phyloP scores from a whole-genome alignment of 2,113 vertebrate species.

The Halichoerus grypus region DNA sequence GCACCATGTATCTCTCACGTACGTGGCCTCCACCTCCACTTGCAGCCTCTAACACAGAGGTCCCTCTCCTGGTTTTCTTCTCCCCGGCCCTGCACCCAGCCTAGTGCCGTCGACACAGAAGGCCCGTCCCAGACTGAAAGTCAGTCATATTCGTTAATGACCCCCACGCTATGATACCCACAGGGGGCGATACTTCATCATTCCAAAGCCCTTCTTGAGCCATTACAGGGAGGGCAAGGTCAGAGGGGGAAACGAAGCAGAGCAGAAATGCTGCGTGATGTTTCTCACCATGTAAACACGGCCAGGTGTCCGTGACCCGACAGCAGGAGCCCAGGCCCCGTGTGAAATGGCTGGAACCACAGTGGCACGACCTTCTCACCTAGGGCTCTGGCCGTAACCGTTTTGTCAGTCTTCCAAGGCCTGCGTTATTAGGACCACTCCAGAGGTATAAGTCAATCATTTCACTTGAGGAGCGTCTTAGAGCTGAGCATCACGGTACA shows the following conservation, averaged over 20 bases:
- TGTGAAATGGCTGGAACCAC: no score
- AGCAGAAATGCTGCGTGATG: background rate
- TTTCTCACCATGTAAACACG: no score
- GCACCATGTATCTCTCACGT: no score
- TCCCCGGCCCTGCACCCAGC: background rate
- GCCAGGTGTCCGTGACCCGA: background rate
- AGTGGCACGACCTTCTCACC: background rate
- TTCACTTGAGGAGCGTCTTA: background rate
- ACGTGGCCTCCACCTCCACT: background rate
- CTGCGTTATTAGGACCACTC: background rate
- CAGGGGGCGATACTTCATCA: background rate
- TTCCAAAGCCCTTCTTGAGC: background rate
- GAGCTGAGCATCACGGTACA: background rate
- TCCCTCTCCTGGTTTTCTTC: background rate
- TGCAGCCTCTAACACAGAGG: background rate
- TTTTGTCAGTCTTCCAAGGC: background rate
- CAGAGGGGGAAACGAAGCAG: background rate
- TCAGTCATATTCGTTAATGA: no score
- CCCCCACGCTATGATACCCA: rapidly evolving
- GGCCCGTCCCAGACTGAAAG: no score
- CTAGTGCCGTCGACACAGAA: background rate
- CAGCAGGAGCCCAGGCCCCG: rapidly evolving
- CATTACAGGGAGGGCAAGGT: background rate
- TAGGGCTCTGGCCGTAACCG: no score
- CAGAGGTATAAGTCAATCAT: rapidly evolving